Conservation (phyloP, 1,140 invertebrate species). For the Apis cerana region DNA sequence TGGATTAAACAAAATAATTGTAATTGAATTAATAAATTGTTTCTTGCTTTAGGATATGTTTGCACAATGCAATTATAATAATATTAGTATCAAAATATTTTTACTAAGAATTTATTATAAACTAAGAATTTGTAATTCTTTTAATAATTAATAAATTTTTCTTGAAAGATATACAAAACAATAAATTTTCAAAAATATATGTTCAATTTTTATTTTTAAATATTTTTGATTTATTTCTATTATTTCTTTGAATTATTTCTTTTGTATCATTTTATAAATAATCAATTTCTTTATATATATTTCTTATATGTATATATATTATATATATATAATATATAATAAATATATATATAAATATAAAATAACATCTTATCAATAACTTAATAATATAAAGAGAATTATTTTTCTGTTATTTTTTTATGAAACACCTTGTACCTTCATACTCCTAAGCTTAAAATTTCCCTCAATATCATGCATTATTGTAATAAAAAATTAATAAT, state of each 20-base stretch:
- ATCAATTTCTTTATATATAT: background rate
- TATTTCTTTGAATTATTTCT: background rate
- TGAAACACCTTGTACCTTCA: conserved; percentile 65
- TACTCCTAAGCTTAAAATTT: conserved; percentile 61
- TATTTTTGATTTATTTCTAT: background rate
- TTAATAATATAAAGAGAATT: conserved; percentile 1
- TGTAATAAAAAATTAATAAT: conserved; percentile 26
- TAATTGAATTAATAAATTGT: background rate
- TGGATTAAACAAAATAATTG: background rate
- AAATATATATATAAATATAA: too few relatives aligned
- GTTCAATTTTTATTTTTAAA: background rate
- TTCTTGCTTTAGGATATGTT: conserved; percentile 25
- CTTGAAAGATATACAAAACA: too few relatives aligned
- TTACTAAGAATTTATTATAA: too few relatives aligned
- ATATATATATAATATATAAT: too few relatives aligned
- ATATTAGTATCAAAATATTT: background rate
- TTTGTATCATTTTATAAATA: background rate
- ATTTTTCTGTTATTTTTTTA: conserved; percentile 31
- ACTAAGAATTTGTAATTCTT: background rate
- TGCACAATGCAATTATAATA: conserved; percentile 1
- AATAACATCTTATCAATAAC: background rate
- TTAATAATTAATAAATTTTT: background rate
- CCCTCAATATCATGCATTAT: conserved; percentile 67
- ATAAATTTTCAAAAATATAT: background rate
- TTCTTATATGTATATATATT: too few relatives aligned